Conservation (phyloP, 2,888 invertebrate species). For the Oscheius onirici region DNA sequence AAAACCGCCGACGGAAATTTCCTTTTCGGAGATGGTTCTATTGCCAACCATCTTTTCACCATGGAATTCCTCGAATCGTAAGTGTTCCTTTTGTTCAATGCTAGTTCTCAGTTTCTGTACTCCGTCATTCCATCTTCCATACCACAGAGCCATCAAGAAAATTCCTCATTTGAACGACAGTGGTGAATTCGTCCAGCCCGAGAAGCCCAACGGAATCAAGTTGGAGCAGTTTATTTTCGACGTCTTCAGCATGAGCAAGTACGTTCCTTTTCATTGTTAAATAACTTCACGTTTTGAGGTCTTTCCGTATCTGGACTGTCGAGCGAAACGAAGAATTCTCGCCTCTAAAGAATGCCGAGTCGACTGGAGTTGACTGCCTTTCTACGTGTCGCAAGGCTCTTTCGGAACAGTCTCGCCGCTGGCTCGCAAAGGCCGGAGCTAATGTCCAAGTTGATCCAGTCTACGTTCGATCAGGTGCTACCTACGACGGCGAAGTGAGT, state of each 20-base stretch:
- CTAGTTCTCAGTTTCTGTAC: slow-evolving; percentile 45
- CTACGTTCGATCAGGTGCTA: slow-evolving; percentile 2
- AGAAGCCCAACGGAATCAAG: slow-evolving; percentile 92
- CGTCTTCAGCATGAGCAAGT: slow-evolving; percentile 90
- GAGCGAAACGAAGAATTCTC: slow-evolving; percentile 94
- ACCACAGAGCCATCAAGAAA: slow-evolving; percentile 97
- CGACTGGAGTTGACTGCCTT: slow-evolving; percentile 84
- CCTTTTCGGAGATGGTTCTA: slow-evolving; percentile 92
- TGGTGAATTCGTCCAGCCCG: slow-evolving; percentile 78
- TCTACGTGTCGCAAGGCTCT: slow-evolving; percentile 76
- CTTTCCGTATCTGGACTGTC: slow-evolving; percentile 88
- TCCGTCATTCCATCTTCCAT: slow-evolving; percentile 81
- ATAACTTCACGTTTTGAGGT: slow-evolving; percentile 71
- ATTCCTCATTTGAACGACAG: slow-evolving; percentile 82
- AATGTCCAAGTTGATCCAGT: slow-evolving; percentile 1
- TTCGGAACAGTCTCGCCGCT: slow-evolving; percentile 33
- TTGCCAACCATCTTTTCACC: slow-evolving; percentile 97
- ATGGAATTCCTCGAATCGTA: slow-evolving; percentile 81
- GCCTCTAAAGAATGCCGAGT: slow-evolving; percentile 91
- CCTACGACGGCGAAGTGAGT: slow-evolving; percentile 33
- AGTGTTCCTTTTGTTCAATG: neutral
- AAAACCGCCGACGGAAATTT: slow-evolving; percentile 77
- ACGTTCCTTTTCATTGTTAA: slow-evolving; percentile 54
- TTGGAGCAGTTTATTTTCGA: slow-evolving; percentile 99
- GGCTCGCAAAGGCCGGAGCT: slow-evolving; percentile 24